These are phyloP conservation scores for Drosophila tanythrix DNA, from an alignment of 2,888 invertebrate genomes.

Conservation along the genomic window DNA sequence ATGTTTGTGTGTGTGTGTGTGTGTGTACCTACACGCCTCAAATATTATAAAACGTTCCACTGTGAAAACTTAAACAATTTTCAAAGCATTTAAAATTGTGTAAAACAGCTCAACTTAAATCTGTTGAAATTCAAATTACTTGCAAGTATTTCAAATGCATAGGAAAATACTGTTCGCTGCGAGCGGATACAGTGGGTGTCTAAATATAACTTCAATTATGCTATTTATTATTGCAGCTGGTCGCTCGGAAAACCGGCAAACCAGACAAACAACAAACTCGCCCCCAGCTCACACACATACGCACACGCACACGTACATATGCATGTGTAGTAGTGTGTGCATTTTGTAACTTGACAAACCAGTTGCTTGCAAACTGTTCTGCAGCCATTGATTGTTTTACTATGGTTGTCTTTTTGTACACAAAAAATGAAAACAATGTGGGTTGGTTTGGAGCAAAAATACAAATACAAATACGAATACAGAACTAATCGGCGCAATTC, in stretches of 20 bases:
- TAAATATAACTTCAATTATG: slow-evolving; percentile 74
- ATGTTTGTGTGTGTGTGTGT: neutral
- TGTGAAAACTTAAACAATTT: neutral
- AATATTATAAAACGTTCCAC: neutral
- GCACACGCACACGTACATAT: slow-evolving; percentile 4
- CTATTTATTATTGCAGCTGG: slow-evolving; percentile 72
- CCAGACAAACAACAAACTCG: slow-evolving; percentile 66
- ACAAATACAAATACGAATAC: slow-evolving; percentile 1
- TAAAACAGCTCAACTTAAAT: slow-evolving; percentile 4
- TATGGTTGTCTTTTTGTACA: slow-evolving; percentile 25
- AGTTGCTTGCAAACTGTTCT: slow-evolving; percentile 45
- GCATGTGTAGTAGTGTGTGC: slow-evolving; percentile 15
- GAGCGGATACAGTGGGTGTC: slow-evolving; percentile 69
- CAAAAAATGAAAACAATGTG: slow-evolving; percentile 61
- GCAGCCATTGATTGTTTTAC: slow-evolving; percentile 45
- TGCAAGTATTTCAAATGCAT: slow-evolving; percentile 12
- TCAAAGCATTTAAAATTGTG: neutral
- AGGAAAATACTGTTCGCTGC: slow-evolving; percentile 15
- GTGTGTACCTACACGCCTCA: neutral
- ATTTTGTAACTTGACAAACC: slow-evolving; percentile 36
- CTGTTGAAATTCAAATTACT: slow-evolving; percentile 9
- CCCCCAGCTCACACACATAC: slow-evolving; percentile 19
- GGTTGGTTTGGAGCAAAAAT: slow-evolving; percentile 11
- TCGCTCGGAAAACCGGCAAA: slow-evolving; percentile 56
- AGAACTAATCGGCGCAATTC: slow-evolving; percentile 6